Conservation (phyloP, 1,140 invertebrate genomes). For the Colletes gigas region DNA sequence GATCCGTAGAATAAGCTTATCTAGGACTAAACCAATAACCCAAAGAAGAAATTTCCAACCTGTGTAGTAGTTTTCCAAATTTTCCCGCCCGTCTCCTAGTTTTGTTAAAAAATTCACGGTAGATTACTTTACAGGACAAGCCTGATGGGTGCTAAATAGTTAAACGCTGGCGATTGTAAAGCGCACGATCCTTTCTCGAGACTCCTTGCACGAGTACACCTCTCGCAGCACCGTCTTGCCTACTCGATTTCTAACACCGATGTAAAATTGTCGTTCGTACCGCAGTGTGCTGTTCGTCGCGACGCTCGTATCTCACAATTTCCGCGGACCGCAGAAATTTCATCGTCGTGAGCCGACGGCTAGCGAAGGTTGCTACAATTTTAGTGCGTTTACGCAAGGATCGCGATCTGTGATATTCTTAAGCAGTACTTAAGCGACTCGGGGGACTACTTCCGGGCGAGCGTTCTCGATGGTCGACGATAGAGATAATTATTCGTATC, state of each 20-base stretch:
- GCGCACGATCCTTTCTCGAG: not conserved
- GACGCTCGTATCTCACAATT: constrained; percentile 6
- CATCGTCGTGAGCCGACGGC: constrained; percentile 34
- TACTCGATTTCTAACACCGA: not conserved
- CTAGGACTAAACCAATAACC: too few species aligned
- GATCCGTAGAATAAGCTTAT: too few species aligned
- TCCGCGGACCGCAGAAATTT: constrained; percentile 12
- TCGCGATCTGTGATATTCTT: constrained; percentile 72
- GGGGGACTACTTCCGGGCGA: not conserved
- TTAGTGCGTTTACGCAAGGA: constrained; percentile 59
- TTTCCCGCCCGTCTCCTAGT: too few species aligned
- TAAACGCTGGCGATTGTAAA: not conserved
- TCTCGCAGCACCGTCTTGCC: not conserved
- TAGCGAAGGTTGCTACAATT: constrained; percentile 50
- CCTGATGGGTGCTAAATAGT: not conserved
- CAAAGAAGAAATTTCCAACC: too few species aligned
- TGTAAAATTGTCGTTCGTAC: not conserved
- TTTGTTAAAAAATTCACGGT: not conserved
- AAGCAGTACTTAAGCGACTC: constrained; percentile 58
- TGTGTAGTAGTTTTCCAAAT: too few species aligned
- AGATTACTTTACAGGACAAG: not conserved
- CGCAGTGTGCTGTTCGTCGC: constrained; percentile 8
- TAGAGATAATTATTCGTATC: not conserved
- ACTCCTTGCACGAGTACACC: not conserved
- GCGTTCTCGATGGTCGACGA: not conserved